Evolutionary conservation across 92 coral and sea anemone genomes (phyloP), one percentile per base, ranked within the genome.

Genomic region (Epizoanthus stellaris): DNA sequence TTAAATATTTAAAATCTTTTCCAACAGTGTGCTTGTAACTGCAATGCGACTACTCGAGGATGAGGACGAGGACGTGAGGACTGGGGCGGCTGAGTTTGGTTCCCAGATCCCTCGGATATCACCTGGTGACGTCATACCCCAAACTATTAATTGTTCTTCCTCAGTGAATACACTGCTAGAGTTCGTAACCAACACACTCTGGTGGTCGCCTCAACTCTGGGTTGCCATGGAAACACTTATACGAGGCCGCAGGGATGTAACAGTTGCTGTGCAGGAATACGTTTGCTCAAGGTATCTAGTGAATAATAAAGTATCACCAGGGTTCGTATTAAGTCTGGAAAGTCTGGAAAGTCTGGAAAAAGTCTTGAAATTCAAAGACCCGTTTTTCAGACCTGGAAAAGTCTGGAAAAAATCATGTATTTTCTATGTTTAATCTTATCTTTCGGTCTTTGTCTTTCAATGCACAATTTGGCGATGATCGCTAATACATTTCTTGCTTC

Each of bases 51-150:
- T 90, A 49, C 87, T 93, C 47, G 94, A 93, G 66, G 95, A 93
- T 75, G 95, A 93, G 73, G 88, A 90, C 47, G 95, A 88, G 77
- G 84, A 75, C 80, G 86, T 90, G 45, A 70, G 95, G 86, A 74
- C 66, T n/a, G 70, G 80, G 40, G 95, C 94, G 10, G 86, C 93
- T 10, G 77, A 66, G 73, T 85, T 93, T 83, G 87, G 87, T 75
- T 85, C 93, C 65, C 75, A 85, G 58, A 61, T 93, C 34, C 80
- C 82, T 63, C 82, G 80, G 80, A 81, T 73, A 30, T 47, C 57
- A 70, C 61, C 85, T 58, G 73, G 20, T 47, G 25, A 70, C 58
- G 63, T n/a, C 3, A 45, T 17, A 13, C 42, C 79, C 52, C 60
- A 67, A 58, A 66, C 87, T 36, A 45, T 90, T 52, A 87, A 85